Percentiles rank a stretch among this genome's conserved stretches.
These are phyloP conservation scores for Aurelia coerulea DNA, from an alignment of 30 jellyfish, hydroid and myxozoan genomes.

Conservation along the genomic window DNA sequence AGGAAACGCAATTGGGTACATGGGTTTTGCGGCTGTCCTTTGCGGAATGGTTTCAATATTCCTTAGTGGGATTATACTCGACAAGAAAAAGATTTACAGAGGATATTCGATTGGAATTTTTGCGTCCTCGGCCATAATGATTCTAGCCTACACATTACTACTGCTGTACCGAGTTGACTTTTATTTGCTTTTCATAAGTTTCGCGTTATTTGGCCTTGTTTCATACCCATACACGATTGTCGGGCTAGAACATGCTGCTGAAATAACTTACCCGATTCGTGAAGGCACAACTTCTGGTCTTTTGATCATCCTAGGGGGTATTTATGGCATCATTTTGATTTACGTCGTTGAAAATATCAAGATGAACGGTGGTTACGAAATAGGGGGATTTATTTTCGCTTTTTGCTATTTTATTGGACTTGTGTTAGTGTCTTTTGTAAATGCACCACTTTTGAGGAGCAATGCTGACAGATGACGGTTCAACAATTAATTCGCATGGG, in stretches of 20 bases:
- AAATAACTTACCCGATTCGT: conserved; percentile 91
- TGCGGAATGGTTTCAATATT: conserved; percentile 78
- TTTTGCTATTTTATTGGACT: conserved; percentile 50
- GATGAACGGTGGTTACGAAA: conserved; percentile 65
- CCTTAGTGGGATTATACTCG: conserved; percentile 78
- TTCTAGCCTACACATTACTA: conserved; percentile 44
- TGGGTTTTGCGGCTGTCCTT: conserved; percentile 83
- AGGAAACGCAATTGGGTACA: conserved; percentile 78
- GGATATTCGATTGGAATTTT: conserved; percentile 26
- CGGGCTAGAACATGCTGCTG: conserved; percentile 98
- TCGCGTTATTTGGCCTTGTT: conserved; percentile 69
- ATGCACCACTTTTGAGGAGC: conserved; percentile 74
- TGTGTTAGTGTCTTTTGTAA: conserved; percentile 29
- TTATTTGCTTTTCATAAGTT: conserved; percentile 33
- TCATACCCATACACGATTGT: conserved; percentile 80
- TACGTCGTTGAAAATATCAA: conserved; percentile 62
- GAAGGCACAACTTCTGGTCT: conserved; percentile 86
- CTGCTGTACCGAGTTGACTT: conserved; percentile 53
- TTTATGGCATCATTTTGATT: conserved; percentile 72
- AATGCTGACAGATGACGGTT: conserved; percentile 33
- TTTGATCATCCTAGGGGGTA: conserved; percentile 60
- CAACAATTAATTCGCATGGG: too few species aligned
- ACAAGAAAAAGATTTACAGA: conserved; percentile 60
- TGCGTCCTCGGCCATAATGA: conserved; percentile 19
- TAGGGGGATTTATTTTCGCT: conserved; percentile 80